Evolutionary conservation across 2,888 invertebrate genomes (phyloP), one percentile per base, ranked within the genome.

Genomic region (Dendrolimus pini): DNA sequence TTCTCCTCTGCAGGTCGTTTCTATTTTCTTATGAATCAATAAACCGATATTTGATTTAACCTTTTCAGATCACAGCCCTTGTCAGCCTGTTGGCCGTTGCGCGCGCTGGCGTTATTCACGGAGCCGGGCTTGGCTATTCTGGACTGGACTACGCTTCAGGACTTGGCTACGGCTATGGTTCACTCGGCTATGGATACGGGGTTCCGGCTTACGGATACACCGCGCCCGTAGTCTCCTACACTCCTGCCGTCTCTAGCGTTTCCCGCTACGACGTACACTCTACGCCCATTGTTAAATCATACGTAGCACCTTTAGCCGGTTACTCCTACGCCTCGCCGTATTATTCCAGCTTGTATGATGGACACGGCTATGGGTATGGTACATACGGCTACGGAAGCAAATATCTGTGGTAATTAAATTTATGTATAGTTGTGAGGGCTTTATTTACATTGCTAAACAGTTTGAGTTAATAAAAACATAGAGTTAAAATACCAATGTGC

Each of bases 241-340:
- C 74, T 3, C 77, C 72, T 42, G 81, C 81, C 0, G 54, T 81
- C 12, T 82, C 83, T 0, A 68, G 73, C 10, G 77, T 82, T 1
- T 82, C 82, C 2, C 79, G 78, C 55, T 80, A 80, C 65, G 75
- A 76, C 61, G 70, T 80, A 1, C 80, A 80, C 60, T 70, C 75
- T 0, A 63, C 79, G 2, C 78, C 78, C 0, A 41, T 75, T 12
- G 66, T 75, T 41, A 75, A 72, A 56, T 70, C 78, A 2, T 77
- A 76, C 55, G 69, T 68, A 2, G 65, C 76, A 0, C 73, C 77
- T 8, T 60, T 74, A 30, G 58, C 60, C 13, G 57, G 60, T 2
- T 57, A 60, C 18, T 53, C 55, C 54, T 63, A 8, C 62, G 72
- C 9, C 68, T 74, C 53, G 52, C 66, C 47, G 9, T 47, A 47